Evolutionary conservation across 2,888 invertebrate species (phyloP).

Genomic region (Cheilosia grossa): DNA sequence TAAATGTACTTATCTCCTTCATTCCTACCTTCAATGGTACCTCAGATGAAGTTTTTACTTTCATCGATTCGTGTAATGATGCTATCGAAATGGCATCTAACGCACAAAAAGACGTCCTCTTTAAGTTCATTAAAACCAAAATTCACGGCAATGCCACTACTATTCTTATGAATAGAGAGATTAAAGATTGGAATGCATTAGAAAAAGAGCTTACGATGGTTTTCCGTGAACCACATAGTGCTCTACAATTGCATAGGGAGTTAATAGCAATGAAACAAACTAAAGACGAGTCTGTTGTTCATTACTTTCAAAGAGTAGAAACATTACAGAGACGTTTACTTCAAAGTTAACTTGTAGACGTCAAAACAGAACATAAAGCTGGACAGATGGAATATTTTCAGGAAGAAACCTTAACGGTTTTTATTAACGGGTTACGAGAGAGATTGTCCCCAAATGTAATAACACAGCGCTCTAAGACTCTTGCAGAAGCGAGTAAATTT

Average conservation of each 20-base stretch:
- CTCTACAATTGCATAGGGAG: too few relatives aligned
- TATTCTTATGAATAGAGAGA: conserved; percentile 40
- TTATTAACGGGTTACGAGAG: conserved; percentile 8
- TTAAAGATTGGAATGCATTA: conserved; percentile 6
- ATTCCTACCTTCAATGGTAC: too few relatives aligned
- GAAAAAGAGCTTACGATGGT: too few relatives aligned
- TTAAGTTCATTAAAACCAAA: conserved; percentile 41
- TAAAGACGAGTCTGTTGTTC: conserved; percentile 27
- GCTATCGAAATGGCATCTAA: conserved; percentile 17
- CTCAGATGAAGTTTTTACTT: too few relatives aligned
- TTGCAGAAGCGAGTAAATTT: conserved; percentile 41
- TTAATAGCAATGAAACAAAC: conserved; percentile 31
- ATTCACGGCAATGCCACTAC: conserved; percentile 32
- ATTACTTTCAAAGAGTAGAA: conserved; percentile 24
- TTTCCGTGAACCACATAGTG: too few relatives aligned
- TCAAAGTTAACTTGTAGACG: background rate
- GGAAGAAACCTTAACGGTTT: conserved; percentile 25
- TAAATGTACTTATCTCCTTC: too few relatives aligned
- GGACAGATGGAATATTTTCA: conserved; percentile 15
- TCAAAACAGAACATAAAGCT: conserved; percentile 2
- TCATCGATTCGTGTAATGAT: conserved; percentile 11
- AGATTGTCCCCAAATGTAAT: conserved; percentile 29
- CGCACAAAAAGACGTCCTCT: conserved; percentile 17
- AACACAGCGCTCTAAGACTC: conserved; percentile 31
- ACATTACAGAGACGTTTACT: conserved; percentile 30